Evolutionary conservation across 2,888 invertebrate species (phyloP), one percentile per base, ranked within the genome.

Genomic region (Mimumesa dahlbomi): DNA sequence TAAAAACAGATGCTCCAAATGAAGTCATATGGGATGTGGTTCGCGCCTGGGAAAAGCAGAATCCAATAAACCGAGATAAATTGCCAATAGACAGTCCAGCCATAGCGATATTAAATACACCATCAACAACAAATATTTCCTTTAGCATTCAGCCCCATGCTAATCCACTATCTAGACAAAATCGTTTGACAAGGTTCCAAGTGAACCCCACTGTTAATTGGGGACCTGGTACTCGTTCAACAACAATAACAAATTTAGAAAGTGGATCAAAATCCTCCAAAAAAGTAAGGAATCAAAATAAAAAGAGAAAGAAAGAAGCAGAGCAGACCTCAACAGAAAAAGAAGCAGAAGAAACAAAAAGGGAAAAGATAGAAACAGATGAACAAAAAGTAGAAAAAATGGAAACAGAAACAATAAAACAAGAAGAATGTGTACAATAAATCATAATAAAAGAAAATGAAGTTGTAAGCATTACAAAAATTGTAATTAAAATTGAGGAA

Each of bases 1-100:
- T 99, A 18, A 99, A 99, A 90, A 99, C 99, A 0, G 92, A 96
- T 86, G 99, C 99, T 2, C 97, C 99, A 0, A 90, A 94, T 36
- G 89, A 91, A 0, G 91, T 98, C 7, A 85, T 99, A 14, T 99
- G 99, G 99, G 98, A 98, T 89, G 93, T 98, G 58, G 92, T 98
- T 80, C 91, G 97, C 67, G 92, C 93, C 45, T 97, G 97, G 97
- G 94, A 93, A 77, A 92, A 92, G 73, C 85, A 89, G 0, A 93
- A 95, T 88, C 95, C 95, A 0, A 92, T 93, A 2, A 93, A 92
- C 73, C 89, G 92, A 22, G 92, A 93, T 66, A 92, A 94, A 85
- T 91, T 91, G 80, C 76, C 89, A 6, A 87, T 89, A 0, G 91
- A 92, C 63, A 90, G 90, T 18, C 90, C 92, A 0, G 92, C 92